Conservation (phyloP, 2,888 invertebrate species). For the Cerastis leucographa region DNA sequence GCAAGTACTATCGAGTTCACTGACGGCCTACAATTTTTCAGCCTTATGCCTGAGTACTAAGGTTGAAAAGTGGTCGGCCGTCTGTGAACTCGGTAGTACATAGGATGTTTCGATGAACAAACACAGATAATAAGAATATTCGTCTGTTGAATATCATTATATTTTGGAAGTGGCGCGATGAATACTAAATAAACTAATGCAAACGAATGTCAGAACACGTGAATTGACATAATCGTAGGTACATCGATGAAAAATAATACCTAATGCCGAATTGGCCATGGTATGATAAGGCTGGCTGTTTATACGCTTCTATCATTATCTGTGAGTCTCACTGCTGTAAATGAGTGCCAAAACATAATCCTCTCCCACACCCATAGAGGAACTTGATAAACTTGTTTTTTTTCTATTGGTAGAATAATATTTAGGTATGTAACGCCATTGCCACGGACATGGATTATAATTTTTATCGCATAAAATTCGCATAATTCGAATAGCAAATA, state of each 20-base stretch:
- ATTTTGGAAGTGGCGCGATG: slow-evolving; percentile 30
- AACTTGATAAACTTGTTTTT: slow-evolving; percentile 47
- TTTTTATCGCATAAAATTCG: slow-evolving; percentile 1
- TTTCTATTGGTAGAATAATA: neutral
- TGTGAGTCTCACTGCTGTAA: slow-evolving; percentile 8
- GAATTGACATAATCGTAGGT: slow-evolving; percentile 12
- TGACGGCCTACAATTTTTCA: too few relatives aligned
- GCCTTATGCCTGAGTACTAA: too few relatives aligned
- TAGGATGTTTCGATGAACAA: slow-evolving; percentile 12
- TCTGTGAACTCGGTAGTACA: too few relatives aligned
- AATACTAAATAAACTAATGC: slow-evolving; percentile 32
- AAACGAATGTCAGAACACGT: slow-evolving; percentile 28
- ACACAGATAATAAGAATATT: slow-evolving; percentile 29
- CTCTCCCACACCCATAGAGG: slow-evolving; percentile 1
- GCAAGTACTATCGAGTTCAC: too few relatives aligned
- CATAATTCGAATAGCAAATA: neutral
- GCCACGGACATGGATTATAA: neutral
- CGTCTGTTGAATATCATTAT: slow-evolving; percentile 34
- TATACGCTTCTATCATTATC: slow-evolving; percentile 2
- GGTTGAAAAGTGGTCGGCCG: too few relatives aligned
- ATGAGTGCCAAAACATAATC: slow-evolving; percentile 19
- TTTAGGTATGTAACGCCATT: slow-evolving; percentile 9
- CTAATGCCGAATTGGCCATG: slow-evolving; percentile 11
- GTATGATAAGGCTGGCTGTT: slow-evolving; percentile 28
- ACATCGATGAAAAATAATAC: slow-evolving; percentile 22